Percentiles rank a stretch among this genome's conserved stretches.
Evolutionary conservation across 2,113 vertebrate genomes (phyloP).

Genomic region (Anas platyrhynchos): DNA sequence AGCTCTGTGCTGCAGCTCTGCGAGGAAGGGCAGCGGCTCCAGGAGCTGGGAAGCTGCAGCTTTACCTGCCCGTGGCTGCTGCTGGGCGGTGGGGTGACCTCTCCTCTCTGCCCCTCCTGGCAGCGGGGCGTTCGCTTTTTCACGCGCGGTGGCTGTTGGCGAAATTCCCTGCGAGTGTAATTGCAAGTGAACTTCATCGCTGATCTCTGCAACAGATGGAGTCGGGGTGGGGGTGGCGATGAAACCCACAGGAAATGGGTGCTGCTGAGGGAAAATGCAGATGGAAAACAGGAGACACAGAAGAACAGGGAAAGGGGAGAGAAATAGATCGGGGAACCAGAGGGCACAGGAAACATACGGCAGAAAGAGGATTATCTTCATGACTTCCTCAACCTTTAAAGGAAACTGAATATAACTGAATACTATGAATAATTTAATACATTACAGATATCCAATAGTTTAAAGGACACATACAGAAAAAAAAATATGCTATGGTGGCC

Average conservation of each 20-base stretch:
- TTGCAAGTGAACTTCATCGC: constrained; percentile 52
- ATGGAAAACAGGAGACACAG: constrained; percentile 57
- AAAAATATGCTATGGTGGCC: rapidly evolving
- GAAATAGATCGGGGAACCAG: background rate
- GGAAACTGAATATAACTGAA: background rate
- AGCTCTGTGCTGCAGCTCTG: background rate
- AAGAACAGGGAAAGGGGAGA: constrained; percentile 45
- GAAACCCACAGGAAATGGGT: constrained; percentile 73
- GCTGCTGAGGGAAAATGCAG: constrained; percentile 63
- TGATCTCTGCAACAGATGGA: constrained; percentile 73
- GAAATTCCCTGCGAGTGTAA: constrained; percentile 54
- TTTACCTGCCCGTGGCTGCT: background rate
- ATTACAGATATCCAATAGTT: background rate
- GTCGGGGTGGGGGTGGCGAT: constrained; percentile 67
- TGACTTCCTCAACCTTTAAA: background rate
- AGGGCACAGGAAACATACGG: background rate
- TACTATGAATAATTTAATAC: background rate
- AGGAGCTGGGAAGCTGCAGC: background rate
- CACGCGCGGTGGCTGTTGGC: constrained; percentile 11
- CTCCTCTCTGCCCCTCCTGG: background rate
- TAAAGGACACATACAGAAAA: background rate
- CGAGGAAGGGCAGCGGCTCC: background rate
- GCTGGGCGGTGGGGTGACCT: background rate
- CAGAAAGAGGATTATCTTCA: background rate
- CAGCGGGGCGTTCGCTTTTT: background rate